These are phyloP conservation scores for Stegastes partitus DNA, from an alignment of 2,113 vertebrate genomes.

Conservation along the genomic window DNA sequence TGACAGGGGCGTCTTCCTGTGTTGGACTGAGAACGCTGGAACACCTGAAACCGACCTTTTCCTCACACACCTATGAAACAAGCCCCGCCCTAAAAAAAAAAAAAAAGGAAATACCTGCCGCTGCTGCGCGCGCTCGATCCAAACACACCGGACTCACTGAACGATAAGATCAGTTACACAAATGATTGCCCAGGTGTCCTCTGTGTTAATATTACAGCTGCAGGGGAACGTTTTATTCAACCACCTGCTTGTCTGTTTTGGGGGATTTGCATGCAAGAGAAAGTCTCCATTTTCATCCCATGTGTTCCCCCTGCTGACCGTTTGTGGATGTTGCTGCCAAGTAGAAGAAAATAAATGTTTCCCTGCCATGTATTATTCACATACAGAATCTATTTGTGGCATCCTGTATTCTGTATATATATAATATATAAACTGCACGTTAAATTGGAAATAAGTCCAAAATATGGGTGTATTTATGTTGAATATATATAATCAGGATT, in stretches of 20 bases:
- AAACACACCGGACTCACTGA: background rate
- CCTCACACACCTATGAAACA: slow-evolving; percentile 35
- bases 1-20: background rate
- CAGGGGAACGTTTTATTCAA: background rate
- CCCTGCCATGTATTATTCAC: too few species aligned
- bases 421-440: too few species aligned
- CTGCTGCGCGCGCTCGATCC: background rate
- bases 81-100: slow-evolving; percentile 65
- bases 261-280: background rate
- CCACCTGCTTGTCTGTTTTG: background rate
- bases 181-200: too few species aligned
- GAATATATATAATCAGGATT: too few species aligned
- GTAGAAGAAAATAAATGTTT: background rate
- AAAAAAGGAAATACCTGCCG: slow-evolving; percentile 51
- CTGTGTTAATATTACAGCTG: too few species aligned
- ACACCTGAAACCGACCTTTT: slow-evolving; percentile 35
- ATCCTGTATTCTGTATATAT: too few species aligned
- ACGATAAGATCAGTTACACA: background rate
- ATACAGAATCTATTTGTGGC: too few species aligned
- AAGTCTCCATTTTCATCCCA: slow-evolving; percentile 1
- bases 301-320: slow-evolving; percentile 54
- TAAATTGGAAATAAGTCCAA: too few species aligned
- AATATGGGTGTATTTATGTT: too few species aligned
- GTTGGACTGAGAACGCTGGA: background rate
- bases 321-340: slow-evolving; percentile 22